phyloP scores from a whole-genome alignment of 2,797 vertebrate genomes.

The Somateria mollissima region DNA sequence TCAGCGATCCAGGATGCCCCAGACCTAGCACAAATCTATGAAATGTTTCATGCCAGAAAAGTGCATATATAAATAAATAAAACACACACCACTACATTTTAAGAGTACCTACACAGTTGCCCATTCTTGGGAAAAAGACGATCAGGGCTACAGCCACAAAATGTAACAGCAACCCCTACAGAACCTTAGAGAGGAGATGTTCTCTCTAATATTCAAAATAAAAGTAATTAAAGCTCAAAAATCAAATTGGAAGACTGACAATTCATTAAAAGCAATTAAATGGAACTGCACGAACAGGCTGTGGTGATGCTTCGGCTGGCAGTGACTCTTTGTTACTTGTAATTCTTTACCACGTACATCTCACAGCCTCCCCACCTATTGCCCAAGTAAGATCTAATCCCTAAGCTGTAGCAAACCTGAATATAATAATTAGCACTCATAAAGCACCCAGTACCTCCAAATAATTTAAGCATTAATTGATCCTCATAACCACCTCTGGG shows the following conservation, averaged over 20 bases:
- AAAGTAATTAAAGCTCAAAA: conserved; percentile 15
- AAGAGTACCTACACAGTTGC: background rate
- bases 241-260: conserved; percentile 8
- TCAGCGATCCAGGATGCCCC: background rate
- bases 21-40: background rate
- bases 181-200: background rate
- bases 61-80: background rate
- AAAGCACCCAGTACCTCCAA: conserved; percentile 35
- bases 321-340: background rate
- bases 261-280: conserved; percentile 18
- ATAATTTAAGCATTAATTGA: conserved; percentile 34
- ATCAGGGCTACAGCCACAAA: background rate
- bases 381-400: conserved; percentile 32
- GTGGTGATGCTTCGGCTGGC: background rate
- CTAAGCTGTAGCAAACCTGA: conserved; percentile 9
- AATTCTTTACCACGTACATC: conserved; percentile 1
- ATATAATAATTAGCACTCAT: conserved; percentile 58
- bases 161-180: background rate
- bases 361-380: conserved; percentile 14
- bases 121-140: background rate
- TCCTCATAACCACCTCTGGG: conserved; percentile 11
- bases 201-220: background rate
- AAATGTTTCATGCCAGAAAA: background rate
- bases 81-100: background rate
- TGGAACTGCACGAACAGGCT: conserved; percentile 26